phyloP scores from a whole-genome alignment of 2,888 invertebrate genomes.

The Timema podura region DNA sequence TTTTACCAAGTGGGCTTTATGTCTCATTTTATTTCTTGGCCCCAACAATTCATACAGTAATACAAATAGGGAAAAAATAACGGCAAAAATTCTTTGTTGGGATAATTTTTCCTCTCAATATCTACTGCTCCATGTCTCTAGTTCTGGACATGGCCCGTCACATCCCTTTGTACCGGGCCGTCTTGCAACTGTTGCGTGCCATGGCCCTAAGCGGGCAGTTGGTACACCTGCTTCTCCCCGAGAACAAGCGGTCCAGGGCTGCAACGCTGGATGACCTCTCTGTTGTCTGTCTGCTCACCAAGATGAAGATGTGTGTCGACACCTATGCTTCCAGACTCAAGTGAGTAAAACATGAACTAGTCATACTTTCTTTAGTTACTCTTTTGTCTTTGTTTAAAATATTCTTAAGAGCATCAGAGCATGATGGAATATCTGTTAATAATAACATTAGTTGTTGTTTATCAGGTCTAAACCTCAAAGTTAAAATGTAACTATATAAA shows the following conservation, averaged over 20 bases:
- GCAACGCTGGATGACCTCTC: constrained; percentile 52
- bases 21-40: too few species aligned
- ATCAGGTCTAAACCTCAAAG: too few species aligned
- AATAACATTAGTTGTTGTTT: too few species aligned
- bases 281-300: constrained; percentile 71
- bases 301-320: constrained; percentile 89
- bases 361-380: too few species aligned
- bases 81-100: background rate
- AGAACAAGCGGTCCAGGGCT: constrained; percentile 35
- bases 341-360: constrained; percentile 45
- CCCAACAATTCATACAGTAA: too few species aligned
- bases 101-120: too few species aligned
- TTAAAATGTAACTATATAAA: too few species aligned
- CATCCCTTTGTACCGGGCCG: constrained; percentile 85
- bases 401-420: too few species aligned
- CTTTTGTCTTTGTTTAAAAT: too few species aligned
- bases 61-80: background rate
- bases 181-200: constrained; percentile 76
- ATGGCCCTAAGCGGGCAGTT: constrained; percentile 59
- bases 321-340: constrained; percentile 83
- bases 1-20: too few species aligned
- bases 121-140: constrained; percentile 36
- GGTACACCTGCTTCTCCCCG: constrained; percentile 61
- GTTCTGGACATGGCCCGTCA: constrained; percentile 96
- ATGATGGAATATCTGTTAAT: too few species aligned